Conservation (phyloP, 2,888 invertebrate genomes). For the Mesochorus sp. region DNA sequence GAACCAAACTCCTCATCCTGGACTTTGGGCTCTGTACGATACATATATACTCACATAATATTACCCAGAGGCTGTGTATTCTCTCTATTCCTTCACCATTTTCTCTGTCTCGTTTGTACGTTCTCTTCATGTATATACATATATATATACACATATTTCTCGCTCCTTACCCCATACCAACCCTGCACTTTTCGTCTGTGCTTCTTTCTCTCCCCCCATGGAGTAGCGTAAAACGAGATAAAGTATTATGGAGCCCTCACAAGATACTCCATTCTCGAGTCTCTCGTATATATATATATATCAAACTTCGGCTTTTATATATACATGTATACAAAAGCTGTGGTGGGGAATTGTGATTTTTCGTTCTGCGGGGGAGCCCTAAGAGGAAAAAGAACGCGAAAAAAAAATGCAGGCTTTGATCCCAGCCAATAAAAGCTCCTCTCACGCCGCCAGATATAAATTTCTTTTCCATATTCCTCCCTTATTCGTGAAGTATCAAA, state of each 20-base stretch:
- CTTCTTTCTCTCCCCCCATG: constrained; percentile 56
- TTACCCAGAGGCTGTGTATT: constrained; percentile 25
- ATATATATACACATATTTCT: constrained; percentile 32
- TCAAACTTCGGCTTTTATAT: constrained; percentile 35
- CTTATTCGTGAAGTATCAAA: too few relatives aligned
- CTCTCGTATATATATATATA: constrained; percentile 28
- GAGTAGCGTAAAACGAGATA: constrained; percentile 71
- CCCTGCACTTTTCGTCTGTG: constrained; percentile 58
- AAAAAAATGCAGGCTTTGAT: constrained; percentile 35
- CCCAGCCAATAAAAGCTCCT: constrained; percentile 12
- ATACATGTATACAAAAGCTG: neutral
- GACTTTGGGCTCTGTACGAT: constrained; percentile 31
- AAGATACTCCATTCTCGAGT: constrained; percentile 52
- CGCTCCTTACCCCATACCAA: constrained; percentile 51
- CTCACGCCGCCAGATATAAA: too few relatives aligned
- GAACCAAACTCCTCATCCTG: constrained; percentile 56
- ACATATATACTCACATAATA: neutral
- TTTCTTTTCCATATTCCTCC: too few relatives aligned
- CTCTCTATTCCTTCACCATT: constrained; percentile 33
- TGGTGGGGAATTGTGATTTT: constrained; percentile 42
- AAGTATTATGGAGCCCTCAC: constrained; percentile 63
- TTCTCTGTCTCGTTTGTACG: constrained; percentile 33
- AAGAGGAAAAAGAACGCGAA: neutral
- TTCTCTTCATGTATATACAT: constrained; percentile 6
- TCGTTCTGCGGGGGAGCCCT: constrained; percentile 11